A percentile compares a stretch with the other conserved stretches of the same genome.
Evolutionary conservation across 2,113 vertebrate species (phyloP).

Genomic region (Vireo altiloquus): DNA sequence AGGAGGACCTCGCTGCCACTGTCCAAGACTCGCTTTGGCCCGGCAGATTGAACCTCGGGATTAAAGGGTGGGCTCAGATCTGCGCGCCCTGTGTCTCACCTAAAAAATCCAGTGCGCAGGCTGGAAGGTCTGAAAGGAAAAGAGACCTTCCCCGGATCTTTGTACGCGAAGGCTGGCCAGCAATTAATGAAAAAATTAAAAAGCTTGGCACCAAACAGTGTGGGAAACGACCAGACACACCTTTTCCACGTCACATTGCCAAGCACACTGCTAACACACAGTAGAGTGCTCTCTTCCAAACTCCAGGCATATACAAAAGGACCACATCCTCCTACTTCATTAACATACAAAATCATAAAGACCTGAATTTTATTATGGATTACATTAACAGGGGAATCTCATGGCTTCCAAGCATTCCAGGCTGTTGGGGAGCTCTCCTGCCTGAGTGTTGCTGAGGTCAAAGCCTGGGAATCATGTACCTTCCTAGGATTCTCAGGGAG

Average conservation of each 20-base stretch:
- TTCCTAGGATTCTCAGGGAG: neutral
- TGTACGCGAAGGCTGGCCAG: no score
- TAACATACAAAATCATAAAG: neutral
- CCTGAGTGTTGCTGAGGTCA: neutral
- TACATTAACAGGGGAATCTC: neutral
- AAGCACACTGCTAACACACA: neutral
- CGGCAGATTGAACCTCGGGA: no score
- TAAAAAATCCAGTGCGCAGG: no score
- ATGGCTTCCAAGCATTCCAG: neutral
- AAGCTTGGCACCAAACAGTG: neutral
- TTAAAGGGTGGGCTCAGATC: no score
- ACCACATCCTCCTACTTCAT: neutral
- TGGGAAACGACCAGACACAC: neutral
- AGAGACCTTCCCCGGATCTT: no score
- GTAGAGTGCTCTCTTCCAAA: neutral
- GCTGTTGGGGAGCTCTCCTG: neutral
- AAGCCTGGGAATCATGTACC: fast-evolving
- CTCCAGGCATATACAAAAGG: neutral
- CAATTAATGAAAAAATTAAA: neutral
- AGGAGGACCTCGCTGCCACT: no score
- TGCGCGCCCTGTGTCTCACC: no score
- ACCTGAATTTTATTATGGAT: neutral
- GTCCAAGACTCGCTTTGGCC: no score
- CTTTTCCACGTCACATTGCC: neutral
- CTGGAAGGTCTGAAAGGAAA: no score